Evolutionary conservation across 2,797 vertebrate genomes (phyloP).

Genomic region (Pipistrellus kuhlii): DNA sequence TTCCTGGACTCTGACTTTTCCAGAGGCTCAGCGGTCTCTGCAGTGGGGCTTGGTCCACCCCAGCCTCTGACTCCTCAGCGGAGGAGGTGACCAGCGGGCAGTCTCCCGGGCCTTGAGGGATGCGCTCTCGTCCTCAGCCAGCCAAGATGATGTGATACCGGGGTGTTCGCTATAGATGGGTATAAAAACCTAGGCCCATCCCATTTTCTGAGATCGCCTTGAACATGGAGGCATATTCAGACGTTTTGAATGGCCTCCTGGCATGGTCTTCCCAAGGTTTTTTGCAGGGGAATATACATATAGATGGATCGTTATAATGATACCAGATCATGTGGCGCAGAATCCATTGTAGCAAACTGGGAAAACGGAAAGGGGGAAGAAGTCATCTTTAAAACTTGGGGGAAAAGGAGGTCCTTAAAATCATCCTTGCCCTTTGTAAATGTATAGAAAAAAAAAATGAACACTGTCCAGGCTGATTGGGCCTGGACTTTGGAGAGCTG

Average conservation of each 20-base stretch:
- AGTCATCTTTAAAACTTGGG: constrained; percentile 44
- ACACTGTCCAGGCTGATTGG: background rate
- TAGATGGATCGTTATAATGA: background rate
- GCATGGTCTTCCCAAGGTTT: background rate
- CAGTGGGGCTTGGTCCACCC: background rate
- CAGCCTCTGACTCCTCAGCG: background rate
- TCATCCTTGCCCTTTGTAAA: constrained; percentile 42
- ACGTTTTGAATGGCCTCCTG: background rate
- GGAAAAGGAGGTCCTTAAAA: constrained; percentile 44
- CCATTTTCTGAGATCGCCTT: constrained; percentile 46
- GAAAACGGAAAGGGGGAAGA: background rate
- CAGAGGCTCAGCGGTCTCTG: constrained; percentile 39
- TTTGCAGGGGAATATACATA: background rate
- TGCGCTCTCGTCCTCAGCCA: background rate
- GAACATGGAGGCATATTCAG: constrained; percentile 57
- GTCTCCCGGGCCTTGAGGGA: background rate
- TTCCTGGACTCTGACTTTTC: constrained; percentile 53
- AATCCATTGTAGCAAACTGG: constrained; percentile 40
- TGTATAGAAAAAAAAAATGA: background rate
- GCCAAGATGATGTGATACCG: background rate
- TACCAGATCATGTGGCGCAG: background rate
- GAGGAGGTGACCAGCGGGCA: constrained; percentile 26
- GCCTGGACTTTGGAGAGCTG: background rate
- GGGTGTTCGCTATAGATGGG: constrained; percentile 37
- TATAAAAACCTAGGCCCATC: constrained; percentile 47